Base-by-base conservation (phyloP, 2,113 vertebrate species). In the Dipodomys spectabilis region DNA sequence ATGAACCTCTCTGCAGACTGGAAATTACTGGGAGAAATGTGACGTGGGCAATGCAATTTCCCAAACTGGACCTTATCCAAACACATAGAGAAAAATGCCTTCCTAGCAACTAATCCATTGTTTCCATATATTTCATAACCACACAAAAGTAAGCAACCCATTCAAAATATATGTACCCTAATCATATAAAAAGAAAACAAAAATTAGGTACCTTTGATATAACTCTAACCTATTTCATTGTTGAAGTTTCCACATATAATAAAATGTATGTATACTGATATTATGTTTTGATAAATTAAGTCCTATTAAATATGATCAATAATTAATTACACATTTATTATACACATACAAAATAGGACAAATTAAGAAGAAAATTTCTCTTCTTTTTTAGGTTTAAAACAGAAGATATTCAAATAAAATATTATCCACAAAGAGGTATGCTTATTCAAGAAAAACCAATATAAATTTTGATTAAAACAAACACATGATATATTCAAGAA, bases 101-200 rank as follows among this genome's bases (percentile, higher is more conserved):
- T 10, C 16, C 57, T 12, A 2, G 22, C 7, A 10, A 20, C 57
- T 82, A 68, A 82, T 10, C 79, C 44, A 69, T 13, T 88, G 32
- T 2, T 30, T 88, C 85, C 30, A 92, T 20, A 69, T 87, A 13
- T 84, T 91, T 88, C 45, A 69, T 78, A 12, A 39, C 28, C 28
- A 67, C 32, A 65, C 73, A 85, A 78, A 35, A 6, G 30, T 57
- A 68, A 57, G n/a, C 7, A 74, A 72, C 22, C 79, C 71, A 64
- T 39, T 85, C 35, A 73, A 84, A 92, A 78, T 82, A 15, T 80
- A 39, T 80, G 5, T 57, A 85, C 16, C 4, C 75, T 88, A 82
- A 6, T 82, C 32, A 88, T 25, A 74, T 74, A 64, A 62, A 86
- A 73, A 90, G 13, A 87, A 89, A 95, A 68, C 25, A 49, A 82